Evolutionary conservation across 1,140 invertebrate species (phyloP), one percentile per base, ranked within the genome.

Genomic region (Hydropsyche tenuis): DNA sequence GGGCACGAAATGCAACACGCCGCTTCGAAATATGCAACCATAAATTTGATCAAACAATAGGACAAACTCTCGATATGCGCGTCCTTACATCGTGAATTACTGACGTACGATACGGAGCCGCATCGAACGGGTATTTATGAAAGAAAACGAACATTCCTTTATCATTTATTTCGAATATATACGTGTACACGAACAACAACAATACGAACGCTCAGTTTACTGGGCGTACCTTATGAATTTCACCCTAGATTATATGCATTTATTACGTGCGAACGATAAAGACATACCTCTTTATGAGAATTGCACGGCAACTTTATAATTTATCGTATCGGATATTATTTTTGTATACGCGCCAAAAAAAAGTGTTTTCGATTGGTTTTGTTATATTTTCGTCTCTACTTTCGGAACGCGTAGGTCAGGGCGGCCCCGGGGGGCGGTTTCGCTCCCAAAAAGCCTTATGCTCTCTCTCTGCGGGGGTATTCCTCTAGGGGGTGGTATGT

Each of bases 31-130:
- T 70, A 70, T 70, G 68, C 69, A 76, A 76, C 72, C 76, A 77
- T 77, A 77, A 77, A 77, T 77, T 75, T 77, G 62, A 65, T 74
- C 76, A 77, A 75, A 77, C 76, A 77, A 77, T 77, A 73, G 76
- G 73, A 69, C 66, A 73, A 72, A 74, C 51, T 73, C 70, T 27
- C 63, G 18, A 56, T 56, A 30, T 60, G 37, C 43, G 48, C 43
- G 48, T 70, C 25, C 45, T 20, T 70, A 70, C 25, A 56, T 43
- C 68, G 68, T 70, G 68, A 70, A 70, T 70, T 70, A 70, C 68
- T 43, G 56, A 60, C 56, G 56, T 60, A 18, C 5, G 27, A n/a
- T 48, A 27, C 45, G 27, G 9, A 43, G 27, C 14, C 37, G 63
- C 37, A 65, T 51, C 2, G 25, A 70, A 70, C 42, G 12, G 30